phyloP scores from a whole-genome alignment of 1,140 invertebrate genomes.

The Radopholus similis region DNA sequence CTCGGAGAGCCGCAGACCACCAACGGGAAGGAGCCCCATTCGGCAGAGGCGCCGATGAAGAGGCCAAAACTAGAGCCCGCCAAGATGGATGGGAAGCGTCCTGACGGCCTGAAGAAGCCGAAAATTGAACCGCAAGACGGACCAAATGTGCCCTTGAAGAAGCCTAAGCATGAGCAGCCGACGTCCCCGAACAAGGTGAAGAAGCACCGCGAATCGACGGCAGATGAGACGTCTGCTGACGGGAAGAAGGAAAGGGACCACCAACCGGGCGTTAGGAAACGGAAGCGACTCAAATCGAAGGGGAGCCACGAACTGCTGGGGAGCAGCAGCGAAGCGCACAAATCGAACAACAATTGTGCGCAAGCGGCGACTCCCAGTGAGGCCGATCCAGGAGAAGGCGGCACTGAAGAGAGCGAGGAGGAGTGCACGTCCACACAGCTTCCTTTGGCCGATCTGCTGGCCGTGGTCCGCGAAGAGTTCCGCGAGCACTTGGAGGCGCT shows the following conservation, averaged over 20 bases:
- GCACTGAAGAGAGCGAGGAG: background rate
- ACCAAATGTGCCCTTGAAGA: too few species aligned
- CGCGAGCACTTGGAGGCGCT: slow-evolving; percentile 28
- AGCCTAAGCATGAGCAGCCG: too few species aligned
- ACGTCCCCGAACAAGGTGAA: too few species aligned
- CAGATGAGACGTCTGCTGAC: too few species aligned
- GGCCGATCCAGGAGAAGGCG: background rate
- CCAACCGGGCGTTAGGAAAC: too few species aligned
- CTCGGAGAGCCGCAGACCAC: background rate
- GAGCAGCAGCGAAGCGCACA: background rate
- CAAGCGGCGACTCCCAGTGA: background rate
- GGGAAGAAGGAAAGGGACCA: too few species aligned
- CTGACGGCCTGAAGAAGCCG: too few species aligned
- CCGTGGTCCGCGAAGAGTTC: slow-evolving; percentile 34
- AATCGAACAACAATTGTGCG: background rate
- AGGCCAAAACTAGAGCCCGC: background rate
- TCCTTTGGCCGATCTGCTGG: slow-evolving; percentile 4
- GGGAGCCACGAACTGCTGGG: background rate
- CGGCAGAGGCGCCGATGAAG: background rate
- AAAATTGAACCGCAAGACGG: too few species aligned
- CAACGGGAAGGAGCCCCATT: background rate
- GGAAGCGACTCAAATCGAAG: background rate
- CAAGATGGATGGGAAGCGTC: background rate
- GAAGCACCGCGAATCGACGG: too few species aligned
- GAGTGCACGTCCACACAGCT: background rate